Conservation (phyloP, 2,888 invertebrate species). For the Ornithoptera alexandrae region DNA sequence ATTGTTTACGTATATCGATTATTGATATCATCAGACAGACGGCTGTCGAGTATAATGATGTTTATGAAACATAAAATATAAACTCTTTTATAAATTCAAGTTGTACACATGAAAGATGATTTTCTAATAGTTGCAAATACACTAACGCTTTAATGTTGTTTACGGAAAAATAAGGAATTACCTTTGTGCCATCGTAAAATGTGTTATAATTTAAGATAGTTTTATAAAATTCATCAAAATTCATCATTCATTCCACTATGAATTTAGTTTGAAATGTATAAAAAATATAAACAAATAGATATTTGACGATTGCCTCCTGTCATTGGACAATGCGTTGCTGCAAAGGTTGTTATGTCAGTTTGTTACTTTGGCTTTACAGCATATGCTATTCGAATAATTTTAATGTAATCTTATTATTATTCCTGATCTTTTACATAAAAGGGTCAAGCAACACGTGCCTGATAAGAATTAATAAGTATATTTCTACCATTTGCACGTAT, state of each 20-base stretch:
- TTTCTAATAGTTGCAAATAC: slow-evolving; percentile 27
- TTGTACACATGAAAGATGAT: slow-evolving; percentile 41
- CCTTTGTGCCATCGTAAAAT: slow-evolving; percentile 46
- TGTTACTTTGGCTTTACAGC: not conserved
- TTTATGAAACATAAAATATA: slow-evolving; percentile 60
- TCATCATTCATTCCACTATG: slow-evolving; percentile 11
- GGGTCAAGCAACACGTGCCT: slow-evolving; percentile 26
- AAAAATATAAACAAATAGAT: slow-evolving; percentile 3
- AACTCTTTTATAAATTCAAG: slow-evolving; percentile 47
- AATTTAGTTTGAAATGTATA: slow-evolving; percentile 10
- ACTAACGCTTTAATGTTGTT: not conserved
- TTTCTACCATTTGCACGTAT: not conserved
- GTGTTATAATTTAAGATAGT: slow-evolving; percentile 42
- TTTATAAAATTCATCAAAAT: slow-evolving; percentile 21
- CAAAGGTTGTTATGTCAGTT: slow-evolving; percentile 9
- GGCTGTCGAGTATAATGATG: slow-evolving; percentile 60
- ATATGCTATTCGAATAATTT: slow-evolving; percentile 10
- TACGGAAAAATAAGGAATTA: slow-evolving; percentile 33
- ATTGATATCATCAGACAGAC: slow-evolving; percentile 56
- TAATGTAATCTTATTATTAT: slow-evolving; percentile 14
- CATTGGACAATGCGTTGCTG: not conserved
- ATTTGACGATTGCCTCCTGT: slow-evolving; percentile 16
- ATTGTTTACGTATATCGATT: slow-evolving; percentile 45
- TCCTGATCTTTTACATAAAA: slow-evolving; percentile 18
- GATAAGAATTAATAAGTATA: slow-evolving; percentile 17